Conservation (phyloP, 2,888 invertebrate genomes). For the Halocaridina rubra region DNA sequence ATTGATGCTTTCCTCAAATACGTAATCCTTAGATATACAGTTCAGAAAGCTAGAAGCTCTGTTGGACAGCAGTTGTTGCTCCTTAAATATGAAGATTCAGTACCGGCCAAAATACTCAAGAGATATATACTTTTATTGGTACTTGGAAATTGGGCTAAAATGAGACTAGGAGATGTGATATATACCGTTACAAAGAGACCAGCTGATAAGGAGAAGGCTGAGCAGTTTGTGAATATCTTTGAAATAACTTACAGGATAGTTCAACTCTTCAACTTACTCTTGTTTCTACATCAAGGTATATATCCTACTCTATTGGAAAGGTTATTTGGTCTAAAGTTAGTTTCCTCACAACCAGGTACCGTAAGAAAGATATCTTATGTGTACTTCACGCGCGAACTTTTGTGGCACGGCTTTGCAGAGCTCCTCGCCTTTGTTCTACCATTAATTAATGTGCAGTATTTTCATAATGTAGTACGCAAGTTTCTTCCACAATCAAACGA, state of each 20-base stretch:
- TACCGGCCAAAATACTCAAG: slow-evolving; percentile 1
- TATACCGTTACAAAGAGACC: slow-evolving; percentile 9
- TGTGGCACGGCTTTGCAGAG: slow-evolving; percentile 63
- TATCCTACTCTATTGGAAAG: slow-evolving; percentile 51
- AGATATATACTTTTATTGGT: slow-evolving; percentile 26
- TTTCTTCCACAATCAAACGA: slow-evolving; percentile 38
- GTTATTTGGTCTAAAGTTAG: slow-evolving; percentile 24
- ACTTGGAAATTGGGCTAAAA: slow-evolving; percentile 48
- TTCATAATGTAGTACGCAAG: slow-evolving; percentile 41
- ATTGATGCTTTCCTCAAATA: slow-evolving; percentile 49
- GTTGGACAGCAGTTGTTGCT: slow-evolving; percentile 60
- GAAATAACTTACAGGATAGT: slow-evolving; percentile 25
- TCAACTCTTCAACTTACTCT: slow-evolving; percentile 39
- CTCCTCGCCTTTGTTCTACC: slow-evolving; percentile 48
- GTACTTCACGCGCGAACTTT: slow-evolving; percentile 56
- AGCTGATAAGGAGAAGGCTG: not conserved
- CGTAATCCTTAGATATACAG: slow-evolving; percentile 28
- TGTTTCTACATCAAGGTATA: slow-evolving; percentile 42
- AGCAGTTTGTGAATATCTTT: slow-evolving; percentile 6
- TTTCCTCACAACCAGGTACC: slow-evolving; percentile 6
- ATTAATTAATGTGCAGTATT: slow-evolving; percentile 44
- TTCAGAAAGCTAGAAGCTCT: slow-evolving; percentile 35
- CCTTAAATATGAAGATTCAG: slow-evolving; percentile 39
- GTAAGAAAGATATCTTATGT: slow-evolving; percentile 53
- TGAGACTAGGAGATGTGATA: slow-evolving; percentile 13